Percentiles rank a stretch among this genome's conserved stretches.
These are phyloP conservation scores for Acronicta alni DNA, from an alignment of 2,888 invertebrate species.

Conservation along the genomic window DNA sequence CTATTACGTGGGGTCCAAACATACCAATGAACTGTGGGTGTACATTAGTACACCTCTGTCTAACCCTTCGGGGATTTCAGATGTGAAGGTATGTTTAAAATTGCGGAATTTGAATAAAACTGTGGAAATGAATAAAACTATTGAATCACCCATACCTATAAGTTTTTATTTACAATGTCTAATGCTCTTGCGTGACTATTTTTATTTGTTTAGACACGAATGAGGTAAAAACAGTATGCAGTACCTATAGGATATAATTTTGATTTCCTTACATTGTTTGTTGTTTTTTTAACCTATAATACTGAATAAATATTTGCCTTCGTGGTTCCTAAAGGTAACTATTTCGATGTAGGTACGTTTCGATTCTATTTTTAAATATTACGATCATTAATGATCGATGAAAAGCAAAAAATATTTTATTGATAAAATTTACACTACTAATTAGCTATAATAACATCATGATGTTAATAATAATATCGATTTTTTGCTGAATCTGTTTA, in stretches of 20 bases:
- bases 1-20: too few species aligned
- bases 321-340: constrained; percentile 6
- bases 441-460: constrained; percentile 10
- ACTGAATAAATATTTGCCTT: too few species aligned
- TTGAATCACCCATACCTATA: too few species aligned
- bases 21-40: too few species aligned
- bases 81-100: too few species aligned
- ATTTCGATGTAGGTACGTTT: neutral
- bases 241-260: neutral
- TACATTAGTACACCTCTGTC: too few species aligned
- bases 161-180: too few species aligned
- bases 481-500: constrained; percentile 15
- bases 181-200: neutral
- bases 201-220: constrained; percentile 5
- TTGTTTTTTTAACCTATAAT: neutral
- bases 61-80: too few species aligned
- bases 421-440: constrained; percentile 27
- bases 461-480: constrained; percentile 20
- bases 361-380: constrained; percentile 35
- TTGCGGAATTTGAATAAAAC: too few species aligned
- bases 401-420: constrained; percentile 31
- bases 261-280: constrained; percentile 16
- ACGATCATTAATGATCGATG: constrained; percentile 19
- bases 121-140: too few species aligned
- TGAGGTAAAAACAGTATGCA: neutral